These are phyloP conservation scores for Opisthocomus hoazin DNA, from an alignment of 2,113 vertebrate genomes.

Conservation along the genomic window DNA sequence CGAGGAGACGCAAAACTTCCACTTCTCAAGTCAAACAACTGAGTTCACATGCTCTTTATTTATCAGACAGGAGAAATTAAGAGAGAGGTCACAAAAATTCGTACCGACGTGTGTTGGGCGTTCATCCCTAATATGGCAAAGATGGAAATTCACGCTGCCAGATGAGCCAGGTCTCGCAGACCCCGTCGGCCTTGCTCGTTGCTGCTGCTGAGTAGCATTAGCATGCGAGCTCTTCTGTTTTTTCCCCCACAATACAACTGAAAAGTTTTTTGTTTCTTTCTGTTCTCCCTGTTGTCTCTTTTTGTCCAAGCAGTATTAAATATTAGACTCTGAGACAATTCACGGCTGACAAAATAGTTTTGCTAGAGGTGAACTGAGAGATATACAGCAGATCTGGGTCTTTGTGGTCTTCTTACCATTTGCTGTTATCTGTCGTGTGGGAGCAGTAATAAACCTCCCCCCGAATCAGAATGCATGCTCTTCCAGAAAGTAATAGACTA, in stretches of 20 bases:
- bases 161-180: not conserved
- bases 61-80: not conserved
- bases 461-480: not conserved
- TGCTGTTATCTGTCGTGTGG: not conserved
- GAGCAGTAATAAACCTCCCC: not conserved
- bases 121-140: not conserved
- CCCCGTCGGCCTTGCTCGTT: not conserved
- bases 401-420: not conserved
- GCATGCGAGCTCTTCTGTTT: not conserved
- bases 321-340: not conserved
- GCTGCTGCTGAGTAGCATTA: not conserved
- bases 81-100: not conserved
- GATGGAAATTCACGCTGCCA: rapidly evolving
- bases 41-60: not conserved
- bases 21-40: not conserved
- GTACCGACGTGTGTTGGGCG: rapidly evolving
- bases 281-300: not conserved
- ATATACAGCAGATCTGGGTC: not conserved
- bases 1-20: not conserved
- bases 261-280: not conserved
- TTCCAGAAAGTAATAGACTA: not conserved
- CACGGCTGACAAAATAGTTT: not conserved
- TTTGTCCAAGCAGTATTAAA: not conserved
- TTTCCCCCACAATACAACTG: not conserved
- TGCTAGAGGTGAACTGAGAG: not conserved